Evolutionary conservation across 2,797 vertebrate species (phyloP).

Genomic region (Notolepis coatsorum): DNA sequence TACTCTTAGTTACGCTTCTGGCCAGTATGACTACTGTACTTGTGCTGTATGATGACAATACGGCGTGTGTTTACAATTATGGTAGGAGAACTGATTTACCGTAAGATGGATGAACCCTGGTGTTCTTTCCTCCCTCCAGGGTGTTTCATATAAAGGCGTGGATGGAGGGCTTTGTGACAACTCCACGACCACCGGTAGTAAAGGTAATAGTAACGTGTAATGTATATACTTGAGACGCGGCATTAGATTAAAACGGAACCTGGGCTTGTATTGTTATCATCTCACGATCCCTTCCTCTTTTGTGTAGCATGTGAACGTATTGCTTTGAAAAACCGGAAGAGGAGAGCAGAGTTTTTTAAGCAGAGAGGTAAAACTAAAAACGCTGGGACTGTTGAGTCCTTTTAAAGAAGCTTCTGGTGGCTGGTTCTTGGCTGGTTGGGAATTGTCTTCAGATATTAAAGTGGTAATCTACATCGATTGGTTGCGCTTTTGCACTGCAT

Average conservation of each 20-base stretch:
- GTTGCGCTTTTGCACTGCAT: no score
- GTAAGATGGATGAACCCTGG: constrained; percentile 13
- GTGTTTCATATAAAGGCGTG: constrained; percentile 73
- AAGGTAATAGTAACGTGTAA: constrained; percentile 68
- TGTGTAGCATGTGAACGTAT: constrained; percentile 87
- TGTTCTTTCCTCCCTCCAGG: constrained; percentile 68
- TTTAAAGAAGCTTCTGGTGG: constrained; percentile 38
- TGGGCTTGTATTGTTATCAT: constrained; percentile 13
- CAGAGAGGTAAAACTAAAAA: constrained; percentile 85
- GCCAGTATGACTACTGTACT: no score
- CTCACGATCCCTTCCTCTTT: constrained; percentile 73
- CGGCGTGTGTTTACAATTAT: no score
- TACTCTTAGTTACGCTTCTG: no score
- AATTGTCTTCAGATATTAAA: no score
- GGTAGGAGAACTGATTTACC: no score
- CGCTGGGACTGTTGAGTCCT: background rate
- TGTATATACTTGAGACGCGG: background rate
- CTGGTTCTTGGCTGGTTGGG: constrained; percentile 44
- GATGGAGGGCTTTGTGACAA: constrained; percentile 69
- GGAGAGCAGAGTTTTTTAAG: constrained; percentile 94
- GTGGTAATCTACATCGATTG: no score
- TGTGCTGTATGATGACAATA: no score
- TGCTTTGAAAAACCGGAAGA: constrained; percentile 92
- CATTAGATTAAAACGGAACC: background rate
- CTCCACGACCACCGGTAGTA: constrained; percentile 43